These are phyloP conservation scores for Cynoglossus semilaevis DNA, from an alignment of 2,113 vertebrate species.

Conservation along the genomic window DNA sequence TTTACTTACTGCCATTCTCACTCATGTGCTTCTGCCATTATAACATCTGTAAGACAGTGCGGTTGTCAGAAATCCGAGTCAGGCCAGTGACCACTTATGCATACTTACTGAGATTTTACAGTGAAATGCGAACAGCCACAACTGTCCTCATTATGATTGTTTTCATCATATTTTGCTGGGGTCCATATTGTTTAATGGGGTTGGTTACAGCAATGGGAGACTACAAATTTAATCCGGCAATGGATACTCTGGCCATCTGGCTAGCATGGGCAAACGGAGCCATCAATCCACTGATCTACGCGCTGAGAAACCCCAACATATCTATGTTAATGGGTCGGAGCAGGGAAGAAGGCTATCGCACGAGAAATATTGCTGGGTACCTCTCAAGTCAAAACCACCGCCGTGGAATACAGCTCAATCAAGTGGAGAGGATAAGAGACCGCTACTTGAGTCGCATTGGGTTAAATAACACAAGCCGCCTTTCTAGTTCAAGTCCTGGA, in stretches of 20 bases:
- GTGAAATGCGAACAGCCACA: conserved; percentile 92
- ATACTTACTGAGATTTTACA: conserved; percentile 85
- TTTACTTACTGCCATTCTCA: conserved; percentile 88
- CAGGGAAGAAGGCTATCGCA: conserved; percentile 90
- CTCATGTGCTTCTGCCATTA: conserved; percentile 97
- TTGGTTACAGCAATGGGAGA: conserved; percentile 78
- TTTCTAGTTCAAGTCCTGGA: conserved; percentile 76
- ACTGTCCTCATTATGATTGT: conserved; percentile 93
- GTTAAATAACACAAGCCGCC: conserved; percentile 63
- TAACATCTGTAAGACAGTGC: conserved; percentile 88
- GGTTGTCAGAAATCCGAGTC: conserved; percentile 85
- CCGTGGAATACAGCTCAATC: conserved; percentile 51
- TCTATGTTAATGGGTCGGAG: conserved; percentile 84
- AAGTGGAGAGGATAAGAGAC: conserved; percentile 74
- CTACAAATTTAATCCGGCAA: conserved; percentile 81
- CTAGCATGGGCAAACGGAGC: conserved; percentile 94
- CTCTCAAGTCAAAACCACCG: conserved; percentile 72
- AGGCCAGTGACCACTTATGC: conserved; percentile 86
- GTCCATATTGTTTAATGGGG: conserved; percentile 89
- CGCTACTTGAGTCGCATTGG: conserved; percentile 72
- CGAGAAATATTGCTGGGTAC: conserved; percentile 81
- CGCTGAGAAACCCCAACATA: conserved; percentile 89
- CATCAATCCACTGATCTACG: conserved; percentile 93
- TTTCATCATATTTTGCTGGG: conserved; percentile 91
- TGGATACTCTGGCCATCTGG: conserved; percentile 86